Conservation (phyloP, 2,113 vertebrate genomes). For the Etheostoma spectabile region DNA sequence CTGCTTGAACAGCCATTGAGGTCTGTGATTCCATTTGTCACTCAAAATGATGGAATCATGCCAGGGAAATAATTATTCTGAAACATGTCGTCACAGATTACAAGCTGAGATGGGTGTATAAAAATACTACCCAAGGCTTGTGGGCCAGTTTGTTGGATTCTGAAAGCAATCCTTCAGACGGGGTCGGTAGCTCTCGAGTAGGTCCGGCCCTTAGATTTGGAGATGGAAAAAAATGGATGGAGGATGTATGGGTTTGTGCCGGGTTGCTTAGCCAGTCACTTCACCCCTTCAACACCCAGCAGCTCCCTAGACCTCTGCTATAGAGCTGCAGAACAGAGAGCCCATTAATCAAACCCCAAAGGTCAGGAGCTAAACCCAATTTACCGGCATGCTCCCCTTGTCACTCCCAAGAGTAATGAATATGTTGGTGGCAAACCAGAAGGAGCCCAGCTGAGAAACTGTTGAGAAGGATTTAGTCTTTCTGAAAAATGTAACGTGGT, state of each 20-base stretch:
- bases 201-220: conserved; percentile 51
- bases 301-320: conserved; percentile 64
- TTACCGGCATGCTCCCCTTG: conserved; percentile 78
- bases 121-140: conserved; percentile 39
- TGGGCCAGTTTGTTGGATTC: conserved; percentile 58
- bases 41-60: not conserved
- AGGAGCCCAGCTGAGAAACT: conserved; percentile 63
- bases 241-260: conserved; percentile 60
- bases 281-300: conserved; percentile 57
- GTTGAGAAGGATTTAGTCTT: conserved; percentile 62
- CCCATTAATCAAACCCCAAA: conserved; percentile 86
- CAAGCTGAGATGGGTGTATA: conserved; percentile 21
- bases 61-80: conserved; percentile 17
- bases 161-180: conserved; percentile 54
- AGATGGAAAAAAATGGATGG: conserved; percentile 70
- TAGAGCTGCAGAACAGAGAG: conserved; percentile 66
- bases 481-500: conserved; percentile 60
- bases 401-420: conserved; percentile 82
- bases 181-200: conserved; percentile 51
- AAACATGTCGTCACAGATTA: conserved; percentile 35
- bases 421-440: conserved; percentile 70
- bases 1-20: not conserved
- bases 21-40: not conserved
- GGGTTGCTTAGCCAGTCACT: conserved; percentile 67
- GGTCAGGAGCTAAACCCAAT: conserved; percentile 86